These are phyloP conservation scores for Psilopogon haemacephalus DNA, from an alignment of 2,113 vertebrate species.

Conservation along the genomic window DNA sequence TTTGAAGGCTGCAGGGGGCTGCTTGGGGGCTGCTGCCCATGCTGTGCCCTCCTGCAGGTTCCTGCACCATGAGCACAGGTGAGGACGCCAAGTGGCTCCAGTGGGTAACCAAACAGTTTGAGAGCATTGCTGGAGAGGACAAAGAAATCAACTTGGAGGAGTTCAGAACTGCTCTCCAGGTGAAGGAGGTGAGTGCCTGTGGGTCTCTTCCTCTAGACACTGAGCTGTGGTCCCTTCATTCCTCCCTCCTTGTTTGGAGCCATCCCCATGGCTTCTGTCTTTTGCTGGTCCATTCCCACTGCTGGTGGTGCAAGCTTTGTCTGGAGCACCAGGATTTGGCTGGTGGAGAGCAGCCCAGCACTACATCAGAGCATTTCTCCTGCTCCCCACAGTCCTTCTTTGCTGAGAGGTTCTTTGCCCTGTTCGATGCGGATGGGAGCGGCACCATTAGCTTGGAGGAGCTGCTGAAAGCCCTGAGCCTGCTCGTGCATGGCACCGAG, in stretches of 20 bases:
- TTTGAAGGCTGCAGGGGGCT: neutral
- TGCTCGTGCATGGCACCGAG: conserved; percentile 79
- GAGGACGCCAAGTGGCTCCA: conserved; percentile 85
- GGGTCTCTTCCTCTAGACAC: neutral
- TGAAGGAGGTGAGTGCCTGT: conserved; percentile 83
- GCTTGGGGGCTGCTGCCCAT: fast-evolving
- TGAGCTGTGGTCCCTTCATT: no score
- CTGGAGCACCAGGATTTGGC: fast-evolving
- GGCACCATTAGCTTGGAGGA: conserved; percentile 86
- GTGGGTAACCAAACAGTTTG: conserved; percentile 84
- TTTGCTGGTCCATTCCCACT: fast-evolving
- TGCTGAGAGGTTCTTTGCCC: conserved; percentile 85
- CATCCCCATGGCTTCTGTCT: fast-evolving
- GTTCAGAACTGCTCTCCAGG: conserved; percentile 84
- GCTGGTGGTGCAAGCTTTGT: fast-evolving
- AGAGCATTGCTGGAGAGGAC: conserved; percentile 81
- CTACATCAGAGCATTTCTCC: fast-evolving
- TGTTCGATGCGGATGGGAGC: conserved; percentile 86
- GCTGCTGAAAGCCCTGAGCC: conserved; percentile 80
- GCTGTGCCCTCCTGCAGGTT: neutral
- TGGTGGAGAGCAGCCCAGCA: fast-evolving
- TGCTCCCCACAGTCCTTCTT: conserved; percentile 82
- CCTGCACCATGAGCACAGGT: conserved; percentile 69
- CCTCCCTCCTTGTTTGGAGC: neutral
- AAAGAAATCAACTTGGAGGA: conserved; percentile 82